Base-by-base conservation (phyloP, 2,113 vertebrate genomes). In the Oncorhynchus masou region DNA sequence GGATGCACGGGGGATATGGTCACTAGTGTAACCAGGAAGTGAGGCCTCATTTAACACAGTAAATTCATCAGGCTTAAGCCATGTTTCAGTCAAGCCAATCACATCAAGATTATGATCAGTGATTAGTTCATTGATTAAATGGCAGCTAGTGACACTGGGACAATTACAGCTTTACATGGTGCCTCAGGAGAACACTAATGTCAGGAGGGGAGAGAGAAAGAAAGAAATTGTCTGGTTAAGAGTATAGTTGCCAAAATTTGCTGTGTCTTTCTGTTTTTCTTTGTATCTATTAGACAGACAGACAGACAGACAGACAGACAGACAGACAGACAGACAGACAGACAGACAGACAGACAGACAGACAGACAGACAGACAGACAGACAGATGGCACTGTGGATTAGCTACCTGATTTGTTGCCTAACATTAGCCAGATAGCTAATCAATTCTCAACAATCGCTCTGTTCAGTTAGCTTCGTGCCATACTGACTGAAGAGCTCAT, bases 341-440 rank as follows among this genome's bases (percentile, higher is more conserved):
- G 57, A 6, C 57, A 6, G 9, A 20, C 49, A 13, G 4, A 29
- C 29, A 29, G 29, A 29, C 29, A 29, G 29, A 29, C 29, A 31
- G 29, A 31, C 6, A 7, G 34, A 34, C 34, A 34, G 34, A 7
- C 34, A 34, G 6, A 1, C 71, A 54, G 57, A 7, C 57, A 7
- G 11, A 20, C 51, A 15, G 51, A 0, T 74, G 67, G 65, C 83
- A 83, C 71, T 81, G 27, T 72, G 76, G 85, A 90, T 88, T 86
- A 87, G 83, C 80, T 16, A 74, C 68, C 62, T 88, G 83, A 87
- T 87, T 88, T 88, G 76, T 71, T 78, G 71, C 80, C 70, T 59
- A 81, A 66, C 78, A 78, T 71, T 80, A 66, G 75, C 69, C 62
- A 77, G 83, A 72, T 1, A 74, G 62, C 77, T 70, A 22, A 75